Base-by-base conservation (phyloP, 1,140 invertebrate species). In the Neodiprion pinetum region DNA sequence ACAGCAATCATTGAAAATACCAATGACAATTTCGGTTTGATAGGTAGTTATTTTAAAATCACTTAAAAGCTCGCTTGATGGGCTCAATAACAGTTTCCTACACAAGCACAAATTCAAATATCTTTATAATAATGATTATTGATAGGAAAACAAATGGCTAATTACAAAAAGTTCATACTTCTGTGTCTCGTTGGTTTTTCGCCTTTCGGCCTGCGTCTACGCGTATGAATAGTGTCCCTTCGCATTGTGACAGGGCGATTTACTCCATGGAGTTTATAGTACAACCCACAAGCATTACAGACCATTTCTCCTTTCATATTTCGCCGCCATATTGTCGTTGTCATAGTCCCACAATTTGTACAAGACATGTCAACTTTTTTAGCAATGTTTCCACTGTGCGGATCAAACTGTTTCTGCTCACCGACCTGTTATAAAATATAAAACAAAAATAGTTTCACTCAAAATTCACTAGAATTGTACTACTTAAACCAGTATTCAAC, bases 201-300 rank as follows among this genome's bases (percentile, higher is more conserved):
- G 79, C 92, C 91, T 80, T 95, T 94, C 5, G 96, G 96, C 83
- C 97, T 93, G 80, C 98, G 92, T 88, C 98, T 95, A 76, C 98
- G 90, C 17, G 97, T 99, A 88, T 99, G 97, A 84, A 99, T 99
- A 9, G 96, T 97, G 83, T 99, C 97, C 83, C 98, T 95, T 81
- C 97, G 92, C 97, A 99, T 99, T 47, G 97, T 95, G 76, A 96
- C 92, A 8, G 98, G 98, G 74, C 96, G 90, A 86, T 95, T 95
- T 74, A 98, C 93, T 74, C 95, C 94, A 87, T 98, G 97, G 74
- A 98, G 89, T 89, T 98, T 98, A 88, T 94, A 97, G 88, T 98
- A 98, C 12, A 98, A 90, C 1, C 96, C 96, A 85, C 96, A 98
- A 28, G 96, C 96, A 88, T 98, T 98, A 88, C 96, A 98, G 21